Evolutionary conservation across 2,888 invertebrate species (phyloP), one percentile per base, ranked within the genome.

Genomic region (Ceramica pisi): DNA sequence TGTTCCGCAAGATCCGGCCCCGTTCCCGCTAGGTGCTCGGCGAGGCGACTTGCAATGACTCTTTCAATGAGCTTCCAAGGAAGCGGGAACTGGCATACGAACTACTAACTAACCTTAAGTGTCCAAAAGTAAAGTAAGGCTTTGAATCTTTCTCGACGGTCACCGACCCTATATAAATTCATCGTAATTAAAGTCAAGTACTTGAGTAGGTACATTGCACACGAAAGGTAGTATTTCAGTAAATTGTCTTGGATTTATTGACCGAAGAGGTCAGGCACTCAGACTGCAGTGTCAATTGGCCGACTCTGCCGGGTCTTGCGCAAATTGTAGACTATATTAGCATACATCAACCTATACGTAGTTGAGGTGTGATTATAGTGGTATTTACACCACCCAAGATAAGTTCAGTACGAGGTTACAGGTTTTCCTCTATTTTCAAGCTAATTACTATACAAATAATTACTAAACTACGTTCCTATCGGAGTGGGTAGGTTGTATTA

Each of bases 221-320:
- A 71, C 60, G 62, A 59, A 66, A 68, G 69, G 60, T 65, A 31
- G 68, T 63, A 76, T 73, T 83, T 80, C 31, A 62, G 62, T 75
- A 72, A 81, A 86, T 78, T 84, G 67, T 26, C 66, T 64, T 62
- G 57, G 53, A 75, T 74, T 77, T 76, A 82, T 71, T 66, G 67
- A 66, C 48, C 53, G 21, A 70, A 72, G 72, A 80, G 85, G 86
- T 84, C 85, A 81, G 19, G 55, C 61, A 83, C 83, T 82, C 85
- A 81, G 19, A 66, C 66, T 55, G 63, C 61, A 61, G 71, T 67
- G 78, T 84, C 80, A 84, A 85, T 80, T 85, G 76, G 68, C 69
- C 67, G 69, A 44, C 12, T 62, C 63, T 61, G 21, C 14, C 68
- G 57, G 44, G 59, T 71, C 31, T 77, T 71, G 38, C 59, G 55